Evolutionary conservation across 2,113 vertebrate genomes (phyloP).

Genomic region (Pitta sordida): DNA sequence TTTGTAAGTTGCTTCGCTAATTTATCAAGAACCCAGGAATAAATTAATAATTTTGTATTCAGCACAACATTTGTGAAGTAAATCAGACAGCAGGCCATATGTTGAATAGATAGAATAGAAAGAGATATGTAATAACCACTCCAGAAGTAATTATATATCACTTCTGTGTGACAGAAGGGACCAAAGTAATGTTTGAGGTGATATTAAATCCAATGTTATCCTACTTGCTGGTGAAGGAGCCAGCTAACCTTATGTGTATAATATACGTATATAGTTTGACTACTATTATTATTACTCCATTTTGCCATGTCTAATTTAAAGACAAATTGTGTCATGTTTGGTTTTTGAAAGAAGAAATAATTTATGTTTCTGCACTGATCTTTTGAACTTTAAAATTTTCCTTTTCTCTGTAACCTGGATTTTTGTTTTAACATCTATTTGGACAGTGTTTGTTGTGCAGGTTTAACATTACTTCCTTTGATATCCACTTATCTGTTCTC

Average conservation of each 20-base stretch:
- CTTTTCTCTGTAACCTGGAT: neutral
- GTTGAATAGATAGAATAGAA: neutral
- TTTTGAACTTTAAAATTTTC: neutral
- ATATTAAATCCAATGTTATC: neutral
- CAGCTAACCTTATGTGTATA: neutral
- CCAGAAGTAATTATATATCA: neutral
- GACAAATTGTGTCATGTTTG: neutral
- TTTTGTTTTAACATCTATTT: neutral
- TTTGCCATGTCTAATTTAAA: neutral
- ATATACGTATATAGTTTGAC: neutral
- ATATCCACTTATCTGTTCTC: neutral
- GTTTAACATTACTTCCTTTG: neutral
- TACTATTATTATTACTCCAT: neutral
- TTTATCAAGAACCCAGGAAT: neutral
- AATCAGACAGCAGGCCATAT: neutral
- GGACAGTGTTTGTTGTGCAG: neutral
- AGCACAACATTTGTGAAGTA: neutral
- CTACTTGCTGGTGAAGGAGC: neutral
- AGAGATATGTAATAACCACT: neutral
- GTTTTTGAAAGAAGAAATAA: neutral
- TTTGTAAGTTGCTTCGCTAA: neutral
- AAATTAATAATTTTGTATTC: conserved; percentile 22
- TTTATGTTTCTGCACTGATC: neutral
- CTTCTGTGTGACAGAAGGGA: neutral
- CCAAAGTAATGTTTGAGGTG: neutral